These are phyloP conservation scores for Limnephilus auricula DNA, from an alignment of 2,888 invertebrate species.

Conservation along the genomic window DNA sequence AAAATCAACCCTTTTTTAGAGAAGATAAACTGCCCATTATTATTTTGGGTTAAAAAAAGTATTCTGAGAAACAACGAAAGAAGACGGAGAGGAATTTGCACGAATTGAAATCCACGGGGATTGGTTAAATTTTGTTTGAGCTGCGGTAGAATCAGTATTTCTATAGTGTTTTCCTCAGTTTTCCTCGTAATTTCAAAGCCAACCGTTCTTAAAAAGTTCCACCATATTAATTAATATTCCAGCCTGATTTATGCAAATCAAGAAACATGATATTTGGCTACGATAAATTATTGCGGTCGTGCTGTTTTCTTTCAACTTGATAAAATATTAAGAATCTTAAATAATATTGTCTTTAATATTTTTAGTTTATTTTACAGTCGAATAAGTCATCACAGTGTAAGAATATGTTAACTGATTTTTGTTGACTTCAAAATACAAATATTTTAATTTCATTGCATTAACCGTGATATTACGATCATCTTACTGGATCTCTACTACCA, in stretches of 20 bases:
- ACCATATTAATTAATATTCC: neutral
- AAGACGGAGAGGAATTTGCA: conserved; percentile 52
- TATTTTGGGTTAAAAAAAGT: neutral
- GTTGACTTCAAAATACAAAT: too few species aligned
- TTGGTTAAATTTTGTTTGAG: conserved; percentile 56
- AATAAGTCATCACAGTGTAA: too few species aligned
- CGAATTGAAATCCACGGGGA: conserved; percentile 58
- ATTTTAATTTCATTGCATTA: neutral
- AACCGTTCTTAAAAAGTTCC: neutral
- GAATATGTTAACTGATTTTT: too few species aligned
- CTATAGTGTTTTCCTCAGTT: neutral
- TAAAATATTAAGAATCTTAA: neutral
- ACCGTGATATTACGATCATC: neutral
- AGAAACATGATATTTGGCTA: neutral
- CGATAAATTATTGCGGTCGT: neutral
- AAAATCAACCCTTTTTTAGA: neutral
- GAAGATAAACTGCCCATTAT: neutral
- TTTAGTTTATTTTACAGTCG: neutral
- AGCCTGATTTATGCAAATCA: neutral
- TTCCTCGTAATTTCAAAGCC: neutral
- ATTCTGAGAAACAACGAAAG: neutral
- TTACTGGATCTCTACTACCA: too few species aligned
- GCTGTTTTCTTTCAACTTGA: neutral
- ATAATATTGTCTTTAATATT: neutral
- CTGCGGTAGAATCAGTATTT: conserved; percentile 40